Base-by-base conservation (phyloP, 2,888 invertebrate species). In the Zhuqinia jingwanae region DNA sequence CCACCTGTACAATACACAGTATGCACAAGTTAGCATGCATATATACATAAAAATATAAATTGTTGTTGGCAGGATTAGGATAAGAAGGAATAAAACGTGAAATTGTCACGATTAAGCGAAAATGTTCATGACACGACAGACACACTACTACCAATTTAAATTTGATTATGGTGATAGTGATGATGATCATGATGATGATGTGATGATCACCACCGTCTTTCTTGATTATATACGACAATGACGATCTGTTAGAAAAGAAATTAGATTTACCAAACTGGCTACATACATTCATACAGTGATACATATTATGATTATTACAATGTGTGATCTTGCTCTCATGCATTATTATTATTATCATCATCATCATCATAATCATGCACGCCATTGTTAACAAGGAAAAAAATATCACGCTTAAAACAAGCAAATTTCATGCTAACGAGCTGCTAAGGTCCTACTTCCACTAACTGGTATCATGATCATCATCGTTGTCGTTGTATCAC, bases 401-500 rank as follows among this genome's bases (percentile, higher is more conserved):
- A 70, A 47, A 47, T 25, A 70, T 47, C 47, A 50, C 11, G 73
- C 22, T 73, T n/a, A 77, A 65, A 58, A 78, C 85, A 85, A 85
- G 85, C 85, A 85, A 85, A 85, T 85, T 85, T 85, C 85, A 85
- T 85, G 85, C 85, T 85, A 85, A 85, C 85, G 85, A 85, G 85
- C 53, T 22, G 85, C 53, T 22, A 60, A 73, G 22, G 17, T 73
- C 73, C 36, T 36, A 8, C 36, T 68, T 58, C 20, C 17, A 20
- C 56, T n/a, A n/a, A n/a, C n/a, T 75, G 22, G 20, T 45, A 25
- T 70, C 65, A 22, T 63, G n/a, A n/a, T n/a, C n/a, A 13, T 27
- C 36, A 27, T 30, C 25, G 36, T 30, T 42, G 20, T 45, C 36
- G 15, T 22, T 22, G 0, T 56, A 3, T 22, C 17, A 22, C 22